Conservation (phyloP, 2,113 vertebrate genomes). For the Bothrops jararaca region DNA sequence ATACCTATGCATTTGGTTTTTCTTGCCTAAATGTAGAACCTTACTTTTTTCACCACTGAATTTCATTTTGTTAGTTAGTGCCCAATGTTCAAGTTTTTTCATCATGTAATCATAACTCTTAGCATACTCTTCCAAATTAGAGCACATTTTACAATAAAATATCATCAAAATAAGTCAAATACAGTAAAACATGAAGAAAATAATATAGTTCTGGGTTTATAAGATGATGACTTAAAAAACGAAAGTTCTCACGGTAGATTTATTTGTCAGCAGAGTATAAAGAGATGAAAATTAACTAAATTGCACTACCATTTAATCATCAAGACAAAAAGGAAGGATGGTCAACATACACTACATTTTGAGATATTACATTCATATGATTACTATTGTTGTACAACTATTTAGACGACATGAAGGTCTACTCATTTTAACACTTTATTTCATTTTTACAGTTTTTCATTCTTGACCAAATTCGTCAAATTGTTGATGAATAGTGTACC, state of each 20-base stretch:
- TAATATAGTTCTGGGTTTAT: background rate
- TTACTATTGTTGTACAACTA: background rate
- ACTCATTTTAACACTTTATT: background rate
- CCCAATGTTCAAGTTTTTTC: background rate
- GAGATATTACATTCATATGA: background rate
- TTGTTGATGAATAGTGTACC: background rate
- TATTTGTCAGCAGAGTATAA: conserved; percentile 23
- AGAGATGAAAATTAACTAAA: conserved; percentile 24
- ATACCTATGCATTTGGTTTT: too few relatives aligned
- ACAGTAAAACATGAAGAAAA: background rate
- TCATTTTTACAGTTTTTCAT: background rate
- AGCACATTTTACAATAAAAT: background rate
- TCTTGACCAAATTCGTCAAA: background rate
- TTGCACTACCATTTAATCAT: background rate
- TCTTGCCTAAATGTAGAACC: too few relatives aligned
- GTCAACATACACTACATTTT: background rate
- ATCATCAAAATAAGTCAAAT: background rate
- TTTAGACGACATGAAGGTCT: background rate
- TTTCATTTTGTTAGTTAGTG: too few relatives aligned
- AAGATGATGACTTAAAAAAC: background rate
- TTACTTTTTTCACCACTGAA: too few relatives aligned
- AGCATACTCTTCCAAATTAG: background rate
- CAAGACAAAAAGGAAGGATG: background rate
- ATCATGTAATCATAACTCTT: background rate
- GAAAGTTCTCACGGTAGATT: background rate